phyloP scores from a whole-genome alignment of 2,888 invertebrate genomes.

The Eulithis testata region DNA sequence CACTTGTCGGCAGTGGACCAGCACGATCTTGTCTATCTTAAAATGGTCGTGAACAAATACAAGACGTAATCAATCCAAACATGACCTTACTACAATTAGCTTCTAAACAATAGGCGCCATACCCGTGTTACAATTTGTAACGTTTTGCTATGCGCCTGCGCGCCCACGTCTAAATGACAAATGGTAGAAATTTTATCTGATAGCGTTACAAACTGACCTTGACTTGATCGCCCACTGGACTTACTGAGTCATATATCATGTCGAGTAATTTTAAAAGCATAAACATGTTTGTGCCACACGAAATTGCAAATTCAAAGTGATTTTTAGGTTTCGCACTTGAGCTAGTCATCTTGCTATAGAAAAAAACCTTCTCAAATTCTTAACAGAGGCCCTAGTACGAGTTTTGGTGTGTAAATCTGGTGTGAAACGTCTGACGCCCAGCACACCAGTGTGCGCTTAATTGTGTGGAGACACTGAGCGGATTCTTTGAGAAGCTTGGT shows the following conservation, averaged over 20 bases:
- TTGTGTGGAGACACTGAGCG: too few species aligned
- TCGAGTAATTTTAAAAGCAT: conserved; percentile 13
- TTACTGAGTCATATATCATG: conserved; percentile 16
- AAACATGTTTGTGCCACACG: conserved; percentile 3
- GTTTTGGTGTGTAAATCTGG: too few species aligned
- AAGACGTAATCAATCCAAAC: conserved; percentile 1
- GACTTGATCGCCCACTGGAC: conserved; percentile 22
- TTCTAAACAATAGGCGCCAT: conserved; percentile 28
- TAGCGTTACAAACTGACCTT: conserved; percentile 36
- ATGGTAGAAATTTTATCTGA: conserved; percentile 41
- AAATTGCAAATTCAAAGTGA: conserved; percentile 3
- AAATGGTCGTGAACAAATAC: neutral
- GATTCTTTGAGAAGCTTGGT: too few species aligned
- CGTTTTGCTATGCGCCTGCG: conserved; percentile 31
- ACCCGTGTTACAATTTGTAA: conserved; percentile 36
- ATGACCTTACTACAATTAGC: conserved; percentile 27
- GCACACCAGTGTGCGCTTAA: too few species aligned
- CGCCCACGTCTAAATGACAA: conserved; percentile 34
- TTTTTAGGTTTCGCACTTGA: too few species aligned
- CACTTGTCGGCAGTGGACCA: too few species aligned
- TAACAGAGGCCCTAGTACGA: too few species aligned
- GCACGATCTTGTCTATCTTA: too few species aligned
- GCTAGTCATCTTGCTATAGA: too few species aligned
- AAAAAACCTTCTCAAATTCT: too few species aligned
- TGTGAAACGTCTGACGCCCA: too few species aligned